Conservation (phyloP, 2,113 vertebrate genomes). For the Hucho hucho region DNA sequence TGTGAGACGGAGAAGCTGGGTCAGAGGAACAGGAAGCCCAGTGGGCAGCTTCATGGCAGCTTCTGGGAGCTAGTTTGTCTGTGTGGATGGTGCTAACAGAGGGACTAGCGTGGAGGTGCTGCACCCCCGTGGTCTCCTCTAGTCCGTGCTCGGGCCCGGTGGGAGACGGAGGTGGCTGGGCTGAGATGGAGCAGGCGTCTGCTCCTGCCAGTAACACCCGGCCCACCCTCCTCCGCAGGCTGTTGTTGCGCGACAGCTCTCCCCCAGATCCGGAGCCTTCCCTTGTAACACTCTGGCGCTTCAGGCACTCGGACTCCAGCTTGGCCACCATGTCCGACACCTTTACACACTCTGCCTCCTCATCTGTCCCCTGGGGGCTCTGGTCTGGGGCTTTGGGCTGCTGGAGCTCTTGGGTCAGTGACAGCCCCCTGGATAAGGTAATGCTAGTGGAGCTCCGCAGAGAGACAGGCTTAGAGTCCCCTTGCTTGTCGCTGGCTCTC, state of each 20-base stretch:
- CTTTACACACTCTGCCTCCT: slow-evolving; percentile 70
- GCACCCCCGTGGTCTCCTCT: not conserved
- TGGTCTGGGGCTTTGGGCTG: slow-evolving; percentile 42
- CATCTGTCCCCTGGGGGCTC: slow-evolving; percentile 21
- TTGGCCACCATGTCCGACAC: slow-evolving; percentile 94
- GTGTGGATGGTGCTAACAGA: not conserved
- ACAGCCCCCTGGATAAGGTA: slow-evolving; percentile 53
- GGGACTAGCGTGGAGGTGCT: not conserved
- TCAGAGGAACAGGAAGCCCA: not conserved
- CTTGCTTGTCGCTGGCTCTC: slow-evolving; percentile 75
- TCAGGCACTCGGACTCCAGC: slow-evolving; percentile 89
- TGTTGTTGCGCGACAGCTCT: slow-evolving; percentile 80
- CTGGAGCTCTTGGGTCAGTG: slow-evolving; percentile 28
- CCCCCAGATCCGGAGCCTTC: slow-evolving; percentile 67
- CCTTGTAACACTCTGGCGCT: slow-evolving; percentile 60
- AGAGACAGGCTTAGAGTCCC: slow-evolving; percentile 67
- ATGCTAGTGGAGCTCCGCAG: slow-evolving; percentile 46
- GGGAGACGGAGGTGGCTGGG: slow-evolving; percentile 18
- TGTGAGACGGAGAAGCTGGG: not conserved
- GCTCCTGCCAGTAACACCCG: slow-evolving; percentile 80
- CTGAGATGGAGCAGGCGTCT: slow-evolving; percentile 21
- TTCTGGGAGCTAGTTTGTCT: not conserved
- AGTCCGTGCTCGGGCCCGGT: slow-evolving; percentile 1
- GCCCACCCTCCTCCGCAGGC: slow-evolving; percentile 82
- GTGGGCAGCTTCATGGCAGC: not conserved